These are phyloP conservation scores for Trissolcus brochymenae DNA, from an alignment of 2,888 invertebrate species.

Conservation along the genomic window DNA sequence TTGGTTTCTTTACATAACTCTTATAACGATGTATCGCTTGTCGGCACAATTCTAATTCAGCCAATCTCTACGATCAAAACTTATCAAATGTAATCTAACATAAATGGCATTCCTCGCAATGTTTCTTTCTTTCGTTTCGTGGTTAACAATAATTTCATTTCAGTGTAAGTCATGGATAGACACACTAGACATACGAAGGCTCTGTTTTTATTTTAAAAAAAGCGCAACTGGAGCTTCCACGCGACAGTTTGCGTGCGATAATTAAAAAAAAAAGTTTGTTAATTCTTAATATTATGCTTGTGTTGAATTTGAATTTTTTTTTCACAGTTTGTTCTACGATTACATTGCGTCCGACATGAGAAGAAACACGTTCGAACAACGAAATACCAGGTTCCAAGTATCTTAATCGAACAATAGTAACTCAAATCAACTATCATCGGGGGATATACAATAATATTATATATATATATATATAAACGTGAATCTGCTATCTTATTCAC, in stretches of 20 bases:
- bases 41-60: constrained; percentile 15
- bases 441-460: too few relatives aligned
- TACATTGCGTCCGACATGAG: constrained; percentile 27
- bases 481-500: constrained; percentile 28
- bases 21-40: constrained; percentile 39
- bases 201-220: constrained; percentile 26
- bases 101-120: constrained; percentile 22
- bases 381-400: constrained; percentile 23
- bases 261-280: constrained; percentile 1
- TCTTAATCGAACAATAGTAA: constrained; percentile 18
- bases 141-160: constrained; percentile 52
- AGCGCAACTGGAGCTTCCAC: constrained; percentile 26
- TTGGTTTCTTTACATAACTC: constrained; percentile 2
- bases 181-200: constrained; percentile 27
- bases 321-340: constrained; percentile 24
- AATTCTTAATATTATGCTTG: constrained; percentile 9
- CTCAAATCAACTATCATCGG: constrained; percentile 13
- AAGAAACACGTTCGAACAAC: constrained; percentile 48
- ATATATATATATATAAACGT: constrained; percentile 9
- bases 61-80: constrained; percentile 22
- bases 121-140: constrained; percentile 21
- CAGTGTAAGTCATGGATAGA: constrained; percentile 51
- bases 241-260: constrained; percentile 8
- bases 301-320: constrained; percentile 9
- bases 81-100: constrained; percentile 24